Evolutionary conservation across 2,113 vertebrate genomes (phyloP), one percentile per base, ranked within the genome.

Genomic region (Sterna hirundo): DNA sequence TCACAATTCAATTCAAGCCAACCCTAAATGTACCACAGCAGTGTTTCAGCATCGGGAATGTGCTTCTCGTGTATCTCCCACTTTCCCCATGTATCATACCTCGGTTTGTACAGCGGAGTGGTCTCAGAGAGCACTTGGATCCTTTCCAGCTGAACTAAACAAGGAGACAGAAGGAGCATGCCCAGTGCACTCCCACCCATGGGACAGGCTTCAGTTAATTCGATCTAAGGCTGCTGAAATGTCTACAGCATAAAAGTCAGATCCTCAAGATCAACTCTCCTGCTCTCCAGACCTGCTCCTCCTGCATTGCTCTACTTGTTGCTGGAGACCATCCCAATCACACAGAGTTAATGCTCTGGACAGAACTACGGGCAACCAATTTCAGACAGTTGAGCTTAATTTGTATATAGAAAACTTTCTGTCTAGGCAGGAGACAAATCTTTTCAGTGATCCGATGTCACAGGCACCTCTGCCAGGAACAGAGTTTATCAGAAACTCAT

Each of bases 41-140:
- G 51, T 9, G 7, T 75, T 71, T 74, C 1, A 0, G 26, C 47
- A 49, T 26, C 9, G 22, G 30, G 27, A 94, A 57, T 0, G 0
- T 54, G 25, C 22, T 54, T 90, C 78, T 81, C 42, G 34, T 3
- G 14, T 14, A 40, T 49, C 18, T 78, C 18, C 23, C 15, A 10
- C 65, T 74, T 61, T 55, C 23, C 32, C 36, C 25, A 27, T 3
- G 4, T 36, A 36, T 52, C 46, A 36, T 26, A 68, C 14, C 19
- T 40, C 0, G 0, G 17, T 66, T 61, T 52, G 36, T 75, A 40
- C 19, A 70, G 60, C 2, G 32, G 20, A 47, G 29, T 13, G 25
- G 9, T 75, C 55, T 75, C 34, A 75, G n/a, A 65, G 27, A 70
- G 25, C 23, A 46, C 13, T 42, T 62, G 38, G 34, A 66, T 38